These are phyloP conservation scores for Podarcis raffonei DNA, from an alignment of 2,113 vertebrate species.

Conservation along the genomic window DNA sequence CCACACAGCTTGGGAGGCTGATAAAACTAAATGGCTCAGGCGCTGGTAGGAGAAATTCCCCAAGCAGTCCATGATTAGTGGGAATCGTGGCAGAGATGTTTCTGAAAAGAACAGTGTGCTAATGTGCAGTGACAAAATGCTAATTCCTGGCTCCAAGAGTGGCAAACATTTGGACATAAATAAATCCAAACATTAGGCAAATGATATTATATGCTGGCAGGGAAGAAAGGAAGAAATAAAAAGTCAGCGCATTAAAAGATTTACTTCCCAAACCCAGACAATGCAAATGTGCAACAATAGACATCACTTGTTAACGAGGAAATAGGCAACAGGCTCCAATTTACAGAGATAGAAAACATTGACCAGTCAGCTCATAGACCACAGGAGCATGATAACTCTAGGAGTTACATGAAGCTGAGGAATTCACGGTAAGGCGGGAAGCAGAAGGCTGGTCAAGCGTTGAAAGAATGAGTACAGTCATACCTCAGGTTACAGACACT, in stretches of 20 bases:
- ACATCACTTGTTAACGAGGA: background rate
- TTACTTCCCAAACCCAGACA: background rate
- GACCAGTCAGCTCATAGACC: background rate
- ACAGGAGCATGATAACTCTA: background rate
- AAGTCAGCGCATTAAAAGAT: background rate
- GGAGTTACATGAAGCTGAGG: background rate
- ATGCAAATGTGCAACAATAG: slow-evolving; percentile 4
- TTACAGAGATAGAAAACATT: background rate
- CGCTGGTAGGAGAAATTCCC: background rate
- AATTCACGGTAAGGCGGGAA: accelerated
- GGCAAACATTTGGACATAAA: background rate
- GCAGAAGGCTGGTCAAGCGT: background rate
- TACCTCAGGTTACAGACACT: too few species aligned
- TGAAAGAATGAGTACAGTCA: background rate
- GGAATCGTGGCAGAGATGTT: background rate
- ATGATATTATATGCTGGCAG: background rate
- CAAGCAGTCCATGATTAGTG: background rate
- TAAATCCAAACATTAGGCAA: slow-evolving; percentile 16
- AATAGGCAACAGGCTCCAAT: background rate
- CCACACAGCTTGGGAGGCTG: background rate
- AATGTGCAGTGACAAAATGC: background rate
- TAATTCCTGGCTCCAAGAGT: background rate
- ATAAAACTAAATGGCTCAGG: background rate
- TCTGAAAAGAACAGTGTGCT: slow-evolving; percentile 6
- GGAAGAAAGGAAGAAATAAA: background rate